These are phyloP conservation scores for Danio rerio DNA, from an alignment of 2,113 vertebrate genomes.

Conservation along the genomic window DNA sequence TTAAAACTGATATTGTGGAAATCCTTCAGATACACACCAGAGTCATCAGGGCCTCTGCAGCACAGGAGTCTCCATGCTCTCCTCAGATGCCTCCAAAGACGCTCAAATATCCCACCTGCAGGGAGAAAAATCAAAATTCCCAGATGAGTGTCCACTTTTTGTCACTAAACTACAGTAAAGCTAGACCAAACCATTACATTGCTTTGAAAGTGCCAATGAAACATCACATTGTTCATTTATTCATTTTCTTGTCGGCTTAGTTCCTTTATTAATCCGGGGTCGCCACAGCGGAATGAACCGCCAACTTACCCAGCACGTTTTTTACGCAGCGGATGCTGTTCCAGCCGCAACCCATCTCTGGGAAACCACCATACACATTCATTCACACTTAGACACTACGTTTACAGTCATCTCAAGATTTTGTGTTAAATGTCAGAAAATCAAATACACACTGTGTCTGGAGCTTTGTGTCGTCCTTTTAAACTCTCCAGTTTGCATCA, in stretches of 20 bases:
- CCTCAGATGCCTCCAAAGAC: not conserved
- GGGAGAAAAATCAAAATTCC: not conserved
- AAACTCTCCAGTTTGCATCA: too few relatives aligned
- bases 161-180: not conserved
- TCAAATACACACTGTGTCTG: too few relatives aligned
- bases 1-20: not conserved
- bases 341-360: too few relatives aligned
- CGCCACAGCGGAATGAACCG: too few relatives aligned
- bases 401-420: not conserved
- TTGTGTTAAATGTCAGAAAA: too few relatives aligned
- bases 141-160: not conserved
- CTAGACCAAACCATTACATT: not conserved
- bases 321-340: too few relatives aligned
- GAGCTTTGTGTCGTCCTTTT: too few relatives aligned
- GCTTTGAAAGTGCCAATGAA: not conserved
- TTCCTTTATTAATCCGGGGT: too few relatives aligned
- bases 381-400: too few relatives aligned
- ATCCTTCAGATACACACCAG: not conserved
- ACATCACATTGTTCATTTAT: not conserved
- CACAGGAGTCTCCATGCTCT: not conserved
- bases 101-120: not conserved
- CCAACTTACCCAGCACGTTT: too few relatives aligned
- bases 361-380: too few relatives aligned
- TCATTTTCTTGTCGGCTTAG: too few relatives aligned
- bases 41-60: not conserved